phyloP scores from a whole-genome alignment of 2,113 vertebrate genomes.

The Seriola rivoliana region DNA sequence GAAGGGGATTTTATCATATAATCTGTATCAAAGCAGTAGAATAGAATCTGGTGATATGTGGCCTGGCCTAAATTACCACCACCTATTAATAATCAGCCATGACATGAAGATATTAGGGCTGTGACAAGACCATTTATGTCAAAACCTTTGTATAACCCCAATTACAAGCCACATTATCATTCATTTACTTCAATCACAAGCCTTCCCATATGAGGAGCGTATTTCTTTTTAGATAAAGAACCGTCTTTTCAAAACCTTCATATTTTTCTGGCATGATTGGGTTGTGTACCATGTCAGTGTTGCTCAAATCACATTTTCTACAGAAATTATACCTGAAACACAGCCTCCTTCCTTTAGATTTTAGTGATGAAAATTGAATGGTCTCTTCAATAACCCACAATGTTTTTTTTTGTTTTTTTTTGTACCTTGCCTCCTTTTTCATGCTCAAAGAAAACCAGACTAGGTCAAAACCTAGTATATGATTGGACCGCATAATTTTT shows the following conservation, averaged over 20 bases:
- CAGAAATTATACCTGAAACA: constrained; percentile 16
- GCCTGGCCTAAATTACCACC: constrained; percentile 63
- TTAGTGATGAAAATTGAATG: constrained; percentile 17
- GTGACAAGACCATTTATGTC: constrained; percentile 79
- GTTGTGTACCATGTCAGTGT: constrained; percentile 8
- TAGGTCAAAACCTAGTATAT: no score
- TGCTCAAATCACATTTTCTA: constrained; percentile 21
- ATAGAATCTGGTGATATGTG: constrained; percentile 58
- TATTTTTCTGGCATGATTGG: not conserved
- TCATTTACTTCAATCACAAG: constrained; percentile 70
- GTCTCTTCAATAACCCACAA: not conserved
- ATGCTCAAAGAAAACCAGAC: not conserved
- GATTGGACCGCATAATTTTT: no score
- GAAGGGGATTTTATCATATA: constrained; percentile 31
- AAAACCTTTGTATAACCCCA: constrained; percentile 80
- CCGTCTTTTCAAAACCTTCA: constrained; percentile 3
- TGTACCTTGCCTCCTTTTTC: not conserved
- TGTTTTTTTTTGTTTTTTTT: not conserved
- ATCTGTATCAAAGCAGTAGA: constrained; percentile 64
- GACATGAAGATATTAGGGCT: constrained; percentile 78
- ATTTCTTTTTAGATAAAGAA: constrained; percentile 40
- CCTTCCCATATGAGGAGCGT: constrained; percentile 16
- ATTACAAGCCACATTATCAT: constrained; percentile 79
- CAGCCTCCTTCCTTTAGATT: not conserved
- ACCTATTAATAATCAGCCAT: constrained; percentile 79